Conservation (phyloP, 2,113 vertebrate genomes). For the Pedionomus torquatus region DNA sequence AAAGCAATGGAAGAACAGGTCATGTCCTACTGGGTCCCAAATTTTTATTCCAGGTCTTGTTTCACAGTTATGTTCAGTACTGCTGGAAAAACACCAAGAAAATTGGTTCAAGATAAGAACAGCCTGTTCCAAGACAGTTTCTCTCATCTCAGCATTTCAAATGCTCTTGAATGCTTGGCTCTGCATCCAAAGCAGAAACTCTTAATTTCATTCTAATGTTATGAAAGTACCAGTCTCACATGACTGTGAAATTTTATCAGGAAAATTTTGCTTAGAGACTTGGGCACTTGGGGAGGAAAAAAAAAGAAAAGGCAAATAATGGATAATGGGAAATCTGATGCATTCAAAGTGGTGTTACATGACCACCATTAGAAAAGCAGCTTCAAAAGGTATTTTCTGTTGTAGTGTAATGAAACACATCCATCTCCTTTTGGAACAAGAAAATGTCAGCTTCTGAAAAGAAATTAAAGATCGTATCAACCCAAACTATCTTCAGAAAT, state of each 20-base stretch:
- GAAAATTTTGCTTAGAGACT: neutral
- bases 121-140: conserved; percentile 5
- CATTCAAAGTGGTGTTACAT: neutral
- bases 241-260: neutral
- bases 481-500: neutral
- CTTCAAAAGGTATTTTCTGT: neutral
- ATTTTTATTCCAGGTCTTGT: neutral
- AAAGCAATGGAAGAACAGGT: neutral
- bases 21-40: neutral
- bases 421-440: neutral
- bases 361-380: neutral
- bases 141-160: neutral
- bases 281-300: neutral
- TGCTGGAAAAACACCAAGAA: neutral
- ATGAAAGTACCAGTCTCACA: neutral
- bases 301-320: neutral
- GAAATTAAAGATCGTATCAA: neutral
- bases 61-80: neutral
- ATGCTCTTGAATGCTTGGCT: neutral
- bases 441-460: neutral
- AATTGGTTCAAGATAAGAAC: conserved; percentile 11
- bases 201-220: neutral
- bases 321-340: neutral
- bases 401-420: neutral
- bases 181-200: neutral